Conservation (phyloP, 2,113 vertebrate genomes). For the Stegostoma tigrinum region DNA sequence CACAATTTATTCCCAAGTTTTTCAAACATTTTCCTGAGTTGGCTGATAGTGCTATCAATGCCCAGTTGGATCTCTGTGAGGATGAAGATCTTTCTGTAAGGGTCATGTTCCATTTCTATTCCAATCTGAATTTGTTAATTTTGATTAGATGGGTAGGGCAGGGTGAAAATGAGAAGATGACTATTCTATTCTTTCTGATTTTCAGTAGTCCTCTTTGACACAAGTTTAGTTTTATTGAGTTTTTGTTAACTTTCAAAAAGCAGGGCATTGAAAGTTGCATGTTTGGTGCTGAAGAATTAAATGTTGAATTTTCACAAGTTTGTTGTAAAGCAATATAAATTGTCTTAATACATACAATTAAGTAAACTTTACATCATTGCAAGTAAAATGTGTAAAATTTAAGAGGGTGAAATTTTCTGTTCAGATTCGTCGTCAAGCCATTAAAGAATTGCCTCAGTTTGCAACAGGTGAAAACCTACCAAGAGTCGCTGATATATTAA, state of each 20-base stretch:
- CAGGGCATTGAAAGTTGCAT: background rate
- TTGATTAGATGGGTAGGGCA: background rate
- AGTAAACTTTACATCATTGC: background rate
- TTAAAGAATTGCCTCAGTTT: slow-evolving; percentile 93
- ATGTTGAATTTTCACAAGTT: background rate
- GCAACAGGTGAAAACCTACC: slow-evolving; percentile 90
- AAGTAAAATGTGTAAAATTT: background rate
- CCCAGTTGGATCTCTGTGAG: slow-evolving; percentile 93
- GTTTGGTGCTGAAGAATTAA: background rate
- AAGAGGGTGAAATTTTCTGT: slow-evolving; percentile 30
- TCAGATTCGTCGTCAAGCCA: slow-evolving; percentile 90
- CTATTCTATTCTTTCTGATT: background rate
- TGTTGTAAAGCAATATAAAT: background rate
- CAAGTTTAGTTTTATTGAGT: background rate
- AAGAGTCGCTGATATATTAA: slow-evolving; percentile 89
- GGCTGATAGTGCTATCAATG: slow-evolving; percentile 90
- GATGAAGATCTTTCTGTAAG: slow-evolving; percentile 97
- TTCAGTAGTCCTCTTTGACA: background rate
- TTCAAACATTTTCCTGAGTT: slow-evolving; percentile 94
- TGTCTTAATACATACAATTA: background rate
- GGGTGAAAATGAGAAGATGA: background rate
- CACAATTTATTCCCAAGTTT: slow-evolving; percentile 97
- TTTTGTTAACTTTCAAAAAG: background rate
- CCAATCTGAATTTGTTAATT: background rate
- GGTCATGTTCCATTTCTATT: slow-evolving; percentile 34